Evolutionary conservation across 2,797 vertebrate species (phyloP), one percentile per base, ranked within the genome.

Genomic region (Tragopan temminckii): DNA sequence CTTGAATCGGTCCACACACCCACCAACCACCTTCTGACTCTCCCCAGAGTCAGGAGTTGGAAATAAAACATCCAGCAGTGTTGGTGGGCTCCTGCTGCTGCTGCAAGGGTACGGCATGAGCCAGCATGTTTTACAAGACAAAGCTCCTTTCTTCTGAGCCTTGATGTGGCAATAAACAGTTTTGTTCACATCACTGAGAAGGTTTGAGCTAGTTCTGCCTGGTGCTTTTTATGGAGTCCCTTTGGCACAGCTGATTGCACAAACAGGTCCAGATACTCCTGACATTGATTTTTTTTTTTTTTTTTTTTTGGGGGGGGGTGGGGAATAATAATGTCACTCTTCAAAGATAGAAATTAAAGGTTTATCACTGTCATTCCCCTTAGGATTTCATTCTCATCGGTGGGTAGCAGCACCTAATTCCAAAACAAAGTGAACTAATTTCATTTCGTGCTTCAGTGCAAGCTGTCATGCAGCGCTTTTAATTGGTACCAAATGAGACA

Each of bases 141-240:
- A 27, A 16, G 57, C 45, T 64, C 15, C 52, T 79, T 58, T 77
- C 80, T 52, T 59, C 48, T 87, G 52, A 82, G 75, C 92, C 53
- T 93, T 93, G 57, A 87, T 92, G 92, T 85, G 84, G 87, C 64
- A 64, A 77, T 48, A 38, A 50, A 80, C 9, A 38, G 78, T 80
- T 72, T 42, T 82, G 27, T 87, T 71, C 92, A 85, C 58, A 80
- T 13, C 78, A 59, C 67, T 55, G 63, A 72, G 74, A 15, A 50
- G 10, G 74, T 78, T 31, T 69, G 55, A 90, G 74, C 2, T 6
- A 68, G 46, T 52, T 86, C 66, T 76, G 35, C 29, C 70, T 53
- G 81, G 48, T 61, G 64, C 13, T 38, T 89, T 43, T 70, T 67
- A 33, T 19, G 46, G 57, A 77, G 64, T 70, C 57, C 33, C 36